phyloP scores from a whole-genome alignment of 2,888 invertebrate species.

The Heteropelma amictum region DNA sequence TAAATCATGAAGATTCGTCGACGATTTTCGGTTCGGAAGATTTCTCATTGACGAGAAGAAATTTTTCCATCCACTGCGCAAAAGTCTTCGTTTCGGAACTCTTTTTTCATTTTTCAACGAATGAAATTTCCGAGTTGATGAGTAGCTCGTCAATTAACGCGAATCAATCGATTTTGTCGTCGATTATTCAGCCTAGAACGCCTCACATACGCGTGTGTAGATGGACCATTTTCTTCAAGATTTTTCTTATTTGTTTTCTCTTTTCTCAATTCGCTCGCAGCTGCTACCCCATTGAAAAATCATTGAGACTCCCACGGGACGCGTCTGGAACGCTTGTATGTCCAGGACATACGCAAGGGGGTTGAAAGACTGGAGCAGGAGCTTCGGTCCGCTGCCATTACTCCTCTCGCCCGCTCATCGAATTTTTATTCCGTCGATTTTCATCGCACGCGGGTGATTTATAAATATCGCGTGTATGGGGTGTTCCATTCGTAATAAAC shows the following conservation, averaged over 20 bases:
- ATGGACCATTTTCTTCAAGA: not conserved
- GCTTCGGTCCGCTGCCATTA: constrained; percentile 36
- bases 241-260: constrained; percentile 2
- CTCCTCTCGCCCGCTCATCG: constrained; percentile 57
- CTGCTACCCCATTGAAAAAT: constrained; percentile 65
- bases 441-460: constrained; percentile 63
- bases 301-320: constrained; percentile 58
- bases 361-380: constrained; percentile 6
- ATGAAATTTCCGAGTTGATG: too few species aligned
- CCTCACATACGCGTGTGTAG: not conserved
- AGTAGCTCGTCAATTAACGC: too few species aligned
- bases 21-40: too few species aligned
- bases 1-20: too few species aligned
- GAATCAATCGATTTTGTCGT: too few species aligned
- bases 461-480: constrained; percentile 45
- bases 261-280: constrained; percentile 55
- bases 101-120: too few species aligned
- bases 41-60: too few species aligned
- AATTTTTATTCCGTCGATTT: constrained; percentile 64
- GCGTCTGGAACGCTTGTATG: constrained; percentile 17
- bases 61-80: too few species aligned
- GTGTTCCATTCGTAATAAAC: not conserved
- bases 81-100: too few species aligned
- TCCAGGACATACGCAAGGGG: constrained; percentile 24
- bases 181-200: not conserved